Evolutionary conservation across 2,888 invertebrate genomes (phyloP), one percentile per base, ranked within the genome.

Genomic region (Rhagophthalmus giganteus): DNA sequence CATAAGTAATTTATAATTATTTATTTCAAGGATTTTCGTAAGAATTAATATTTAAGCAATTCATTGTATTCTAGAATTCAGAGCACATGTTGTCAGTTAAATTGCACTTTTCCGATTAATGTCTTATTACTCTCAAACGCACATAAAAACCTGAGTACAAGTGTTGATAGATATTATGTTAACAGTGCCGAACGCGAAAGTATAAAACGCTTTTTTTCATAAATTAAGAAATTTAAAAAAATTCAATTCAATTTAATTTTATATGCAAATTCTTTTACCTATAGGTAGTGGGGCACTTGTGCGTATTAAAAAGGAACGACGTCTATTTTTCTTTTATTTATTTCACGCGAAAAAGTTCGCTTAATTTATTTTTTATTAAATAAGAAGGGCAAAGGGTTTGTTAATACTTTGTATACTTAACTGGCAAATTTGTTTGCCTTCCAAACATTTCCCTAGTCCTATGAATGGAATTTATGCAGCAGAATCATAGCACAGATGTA

Each of bases 21-120:
- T 38, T 39, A 8, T 9, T 28, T 10, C 10, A 14, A 16, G 30
- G 16, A 28, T 28, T 10, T 10, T 2, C 5, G 37, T 26, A 28
- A 28, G 28, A 20, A 5, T 7, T 7, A 20, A 9, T 3, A 8
- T 28, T 3, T 10, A 14, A 14, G 39, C 9, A 28, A 28, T 11
- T 11, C 10, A 6, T 7, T 2, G 8, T 26, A 28, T 15, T 41
- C 40, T 13, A 13, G 28, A 24, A 41, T 41, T 41, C 31, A 25
- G 25, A 25, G 40, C 40, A 32, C 40, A 41, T 41, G 30, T 28
- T 39, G 9, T 41, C 31, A 7, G 40, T 41, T 41, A 41, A 41
- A 41, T 31, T 32, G 31, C 32, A 32, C 40, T 32, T 30, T 41
- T 41, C 40, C 40, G 31, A 41, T 41, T 41, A 31, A 41, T 41